Percentiles rank a stretch among this genome's conserved stretches.
Conservation (phyloP, 2,113 vertebrate genomes). For the western clawed frog (Xenopus tropicalis) region DNA sequence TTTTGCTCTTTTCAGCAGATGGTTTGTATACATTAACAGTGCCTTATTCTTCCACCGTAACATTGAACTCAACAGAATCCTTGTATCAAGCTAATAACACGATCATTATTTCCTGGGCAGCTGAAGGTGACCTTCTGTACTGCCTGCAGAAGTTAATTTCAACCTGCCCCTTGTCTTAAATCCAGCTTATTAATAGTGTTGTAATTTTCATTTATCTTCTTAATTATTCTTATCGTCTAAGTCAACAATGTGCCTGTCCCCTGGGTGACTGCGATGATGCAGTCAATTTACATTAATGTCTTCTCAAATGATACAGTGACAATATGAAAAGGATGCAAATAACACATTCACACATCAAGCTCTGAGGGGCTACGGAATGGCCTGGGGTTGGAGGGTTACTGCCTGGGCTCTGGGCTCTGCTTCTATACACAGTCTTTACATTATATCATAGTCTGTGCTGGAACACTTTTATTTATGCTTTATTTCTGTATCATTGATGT, state of each 20-base stretch:
- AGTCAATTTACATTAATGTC: slow-evolving; percentile 45
- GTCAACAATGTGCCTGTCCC: slow-evolving; percentile 43
- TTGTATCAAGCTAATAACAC: not conserved
- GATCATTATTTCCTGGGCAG: slow-evolving; percentile 15
- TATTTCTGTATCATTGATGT: too few species aligned
- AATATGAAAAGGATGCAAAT: slow-evolving; percentile 37
- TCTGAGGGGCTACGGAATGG: not conserved
- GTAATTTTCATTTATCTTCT: slow-evolving; percentile 44
- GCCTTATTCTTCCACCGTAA: not conserved
- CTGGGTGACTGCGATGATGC: slow-evolving; percentile 31
- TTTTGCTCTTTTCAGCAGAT: not conserved
- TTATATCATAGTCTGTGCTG: too few species aligned
- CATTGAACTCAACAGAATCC: not conserved
- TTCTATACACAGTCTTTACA: too few species aligned
- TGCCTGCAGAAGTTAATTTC: slow-evolving; percentile 27
- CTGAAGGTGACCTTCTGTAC: slow-evolving; percentile 38
- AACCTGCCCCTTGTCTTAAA: slow-evolving; percentile 38
- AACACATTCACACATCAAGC: slow-evolving; percentile 3
- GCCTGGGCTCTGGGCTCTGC: too few species aligned
- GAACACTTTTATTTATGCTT: too few species aligned
- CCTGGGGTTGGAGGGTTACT: not conserved
- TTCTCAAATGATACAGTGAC: slow-evolving; percentile 37
- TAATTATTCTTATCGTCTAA: slow-evolving; percentile 42
- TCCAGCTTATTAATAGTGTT: slow-evolving; percentile 39
- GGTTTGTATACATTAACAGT: not conserved